Evolutionary conservation across 2,113 vertebrate genomes (phyloP).

Genomic region (Cyanoliseus patagonus): DNA sequence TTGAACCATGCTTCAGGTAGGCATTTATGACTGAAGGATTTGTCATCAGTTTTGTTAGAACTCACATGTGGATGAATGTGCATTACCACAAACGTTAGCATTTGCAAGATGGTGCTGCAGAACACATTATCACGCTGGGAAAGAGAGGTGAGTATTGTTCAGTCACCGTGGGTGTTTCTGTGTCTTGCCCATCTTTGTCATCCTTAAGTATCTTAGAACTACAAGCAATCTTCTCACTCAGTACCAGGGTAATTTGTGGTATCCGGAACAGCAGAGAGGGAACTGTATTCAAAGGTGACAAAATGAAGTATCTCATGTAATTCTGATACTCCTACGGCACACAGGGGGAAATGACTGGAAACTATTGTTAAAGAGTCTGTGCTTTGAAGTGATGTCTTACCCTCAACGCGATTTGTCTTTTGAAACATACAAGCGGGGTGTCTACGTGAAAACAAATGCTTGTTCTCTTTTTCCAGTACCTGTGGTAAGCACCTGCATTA

Average conservation of each 20-base stretch:
- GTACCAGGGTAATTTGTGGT: background rate
- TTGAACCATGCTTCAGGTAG: background rate
- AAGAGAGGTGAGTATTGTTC: background rate
- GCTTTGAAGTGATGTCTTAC: background rate
- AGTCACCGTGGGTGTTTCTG: background rate
- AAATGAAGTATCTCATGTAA: background rate
- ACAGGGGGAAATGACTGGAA: background rate
- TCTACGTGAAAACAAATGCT: background rate
- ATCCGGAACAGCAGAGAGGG: background rate
- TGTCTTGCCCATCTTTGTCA: background rate
- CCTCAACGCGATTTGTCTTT: background rate
- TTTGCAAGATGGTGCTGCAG: background rate
- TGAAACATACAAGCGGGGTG: background rate
- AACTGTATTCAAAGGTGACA: background rate
- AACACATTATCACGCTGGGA: background rate
- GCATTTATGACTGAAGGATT: background rate
- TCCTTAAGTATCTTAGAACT: background rate
- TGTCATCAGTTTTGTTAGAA: conserved; percentile 5
- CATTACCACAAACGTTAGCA: background rate
- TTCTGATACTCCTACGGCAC: background rate
- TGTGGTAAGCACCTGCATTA: background rate
- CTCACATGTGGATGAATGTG: background rate
- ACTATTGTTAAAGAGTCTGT: background rate
- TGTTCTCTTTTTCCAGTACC: background rate
- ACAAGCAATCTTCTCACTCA: background rate